phyloP scores from a whole-genome alignment of 2,113 vertebrate species.

The Neodontobutis hainanensis region DNA sequence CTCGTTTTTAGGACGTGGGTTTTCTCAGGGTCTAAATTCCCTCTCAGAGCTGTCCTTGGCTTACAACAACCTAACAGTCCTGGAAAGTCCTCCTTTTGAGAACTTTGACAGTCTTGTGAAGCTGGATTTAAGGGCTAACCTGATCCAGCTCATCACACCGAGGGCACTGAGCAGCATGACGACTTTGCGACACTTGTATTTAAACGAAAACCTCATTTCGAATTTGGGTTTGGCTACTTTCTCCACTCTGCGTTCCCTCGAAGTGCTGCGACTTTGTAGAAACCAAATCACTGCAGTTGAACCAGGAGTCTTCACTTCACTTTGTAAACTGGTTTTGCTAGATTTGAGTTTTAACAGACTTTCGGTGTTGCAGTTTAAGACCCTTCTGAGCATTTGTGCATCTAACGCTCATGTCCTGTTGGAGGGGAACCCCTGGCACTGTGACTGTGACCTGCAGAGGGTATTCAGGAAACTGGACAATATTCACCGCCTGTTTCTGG shows the following conservation, averaged over 20 bases:
- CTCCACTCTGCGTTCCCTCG: slow-evolving; percentile 1
- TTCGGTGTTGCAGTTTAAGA: neutral
- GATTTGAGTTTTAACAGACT: neutral
- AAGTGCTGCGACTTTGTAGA: neutral
- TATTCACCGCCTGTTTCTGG: slow-evolving; percentile 1
- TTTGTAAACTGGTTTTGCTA: neutral
- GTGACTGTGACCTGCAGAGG: slow-evolving; percentile 8
- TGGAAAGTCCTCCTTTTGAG: neutral
- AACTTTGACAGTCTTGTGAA: slow-evolving; percentile 1
- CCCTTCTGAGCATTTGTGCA: slow-evolving; percentile 1
- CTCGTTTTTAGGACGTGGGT: neutral
- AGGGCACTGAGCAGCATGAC: slow-evolving; percentile 1
- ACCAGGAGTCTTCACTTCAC: neutral
- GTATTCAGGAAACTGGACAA: slow-evolving; percentile 5
- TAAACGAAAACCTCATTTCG: neutral
- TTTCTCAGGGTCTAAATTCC: neutral
- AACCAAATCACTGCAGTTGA: slow-evolving; percentile 1
- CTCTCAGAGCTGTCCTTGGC: neutral
- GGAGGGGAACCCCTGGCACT: slow-evolving; percentile 8
- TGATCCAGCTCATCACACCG: neutral
- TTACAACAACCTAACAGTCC: neutral
- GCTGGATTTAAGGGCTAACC: neutral
- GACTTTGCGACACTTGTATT: neutral
- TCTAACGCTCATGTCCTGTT: neutral
- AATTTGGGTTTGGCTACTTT: neutral